These are phyloP conservation scores for Eumeta japonica DNA, from an alignment of 1,140 invertebrate genomes.

Conservation along the genomic window DNA sequence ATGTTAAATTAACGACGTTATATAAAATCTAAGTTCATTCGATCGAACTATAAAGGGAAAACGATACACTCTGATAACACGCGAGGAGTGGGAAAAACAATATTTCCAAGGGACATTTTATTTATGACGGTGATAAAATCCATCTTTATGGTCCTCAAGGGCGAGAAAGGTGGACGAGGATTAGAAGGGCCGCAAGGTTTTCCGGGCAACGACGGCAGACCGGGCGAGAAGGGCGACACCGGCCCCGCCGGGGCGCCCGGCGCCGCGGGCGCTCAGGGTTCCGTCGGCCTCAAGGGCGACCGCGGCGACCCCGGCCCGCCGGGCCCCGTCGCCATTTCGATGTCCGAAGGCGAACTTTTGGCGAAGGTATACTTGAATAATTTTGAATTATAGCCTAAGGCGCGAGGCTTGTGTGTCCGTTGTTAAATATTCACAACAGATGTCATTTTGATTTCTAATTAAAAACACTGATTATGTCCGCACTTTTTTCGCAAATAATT, in stretches of 20 bases:
- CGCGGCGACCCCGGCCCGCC: slow-evolving; percentile 70
- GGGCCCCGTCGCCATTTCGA: slow-evolving; percentile 60
- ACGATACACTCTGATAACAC: no score
- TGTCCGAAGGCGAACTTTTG: slow-evolving; percentile 34
- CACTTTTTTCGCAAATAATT: no score
- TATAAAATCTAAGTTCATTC: no score
- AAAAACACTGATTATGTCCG: no score
- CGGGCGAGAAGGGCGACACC: slow-evolving; percentile 62
- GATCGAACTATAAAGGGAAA: no score
- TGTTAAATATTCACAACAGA: no score
- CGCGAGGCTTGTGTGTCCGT: no score
- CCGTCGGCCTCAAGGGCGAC: slow-evolving; percentile 66
- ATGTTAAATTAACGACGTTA: no score
- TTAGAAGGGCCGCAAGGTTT: slow-evolving; percentile 65
- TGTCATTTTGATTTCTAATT: no score
- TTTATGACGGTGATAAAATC: background rate
- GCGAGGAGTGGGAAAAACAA: no score
- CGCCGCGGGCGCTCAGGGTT: slow-evolving; percentile 62
- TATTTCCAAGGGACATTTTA: background rate
- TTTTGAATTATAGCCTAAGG: no score
- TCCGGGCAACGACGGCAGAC: slow-evolving; percentile 56
- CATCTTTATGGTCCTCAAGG: slow-evolving; percentile 24
- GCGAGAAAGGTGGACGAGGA: slow-evolving; percentile 62
- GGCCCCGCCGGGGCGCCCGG: slow-evolving; percentile 66
- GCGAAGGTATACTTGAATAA: slow-evolving; percentile 30